Conservation (phyloP, 2,888 invertebrate species). For the Ophion costatus region DNA sequence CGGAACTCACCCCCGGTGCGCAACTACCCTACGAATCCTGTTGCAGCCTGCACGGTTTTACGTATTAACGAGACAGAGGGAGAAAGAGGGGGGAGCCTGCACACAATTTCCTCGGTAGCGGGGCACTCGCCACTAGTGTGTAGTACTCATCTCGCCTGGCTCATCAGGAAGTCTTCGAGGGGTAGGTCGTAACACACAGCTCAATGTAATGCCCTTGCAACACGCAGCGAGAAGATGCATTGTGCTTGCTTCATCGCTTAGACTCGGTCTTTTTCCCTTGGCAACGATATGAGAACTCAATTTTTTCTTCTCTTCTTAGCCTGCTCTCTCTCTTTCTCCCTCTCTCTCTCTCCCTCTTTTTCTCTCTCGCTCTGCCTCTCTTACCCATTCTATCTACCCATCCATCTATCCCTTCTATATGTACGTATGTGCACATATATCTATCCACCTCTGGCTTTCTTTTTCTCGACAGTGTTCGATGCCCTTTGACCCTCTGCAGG, state of each 20-base stretch:
- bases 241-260: conserved; percentile 10
- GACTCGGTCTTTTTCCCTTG: conserved; percentile 26
- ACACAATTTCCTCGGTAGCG: conserved; percentile 59
- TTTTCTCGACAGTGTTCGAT: conserved; percentile 13
- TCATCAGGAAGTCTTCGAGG: conserved; percentile 54
- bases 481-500: conserved; percentile 54
- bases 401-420: neutral
- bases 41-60: conserved; percentile 75
- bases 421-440: neutral
- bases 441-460: conserved; percentile 21
- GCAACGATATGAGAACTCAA: conserved; percentile 27
- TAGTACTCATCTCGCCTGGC: conserved; percentile 38
- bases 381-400: neutral
- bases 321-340: conserved; percentile 26
- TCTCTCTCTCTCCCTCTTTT: too few relatives aligned
- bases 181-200: conserved; percentile 46
- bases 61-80: conserved; percentile 76
- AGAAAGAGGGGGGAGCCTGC: conserved; percentile 61
- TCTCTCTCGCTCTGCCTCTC: neutral
- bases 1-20: conserved; percentile 34
- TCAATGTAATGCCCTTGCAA: conserved; percentile 37
- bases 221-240: conserved; percentile 43
- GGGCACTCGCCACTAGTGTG: neutral
- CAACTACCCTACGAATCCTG: conserved; percentile 29
- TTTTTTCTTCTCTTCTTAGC: conserved; percentile 7